phyloP scores from a whole-genome alignment of 2,888 invertebrate genomes.

The Salticus scenicus region DNA sequence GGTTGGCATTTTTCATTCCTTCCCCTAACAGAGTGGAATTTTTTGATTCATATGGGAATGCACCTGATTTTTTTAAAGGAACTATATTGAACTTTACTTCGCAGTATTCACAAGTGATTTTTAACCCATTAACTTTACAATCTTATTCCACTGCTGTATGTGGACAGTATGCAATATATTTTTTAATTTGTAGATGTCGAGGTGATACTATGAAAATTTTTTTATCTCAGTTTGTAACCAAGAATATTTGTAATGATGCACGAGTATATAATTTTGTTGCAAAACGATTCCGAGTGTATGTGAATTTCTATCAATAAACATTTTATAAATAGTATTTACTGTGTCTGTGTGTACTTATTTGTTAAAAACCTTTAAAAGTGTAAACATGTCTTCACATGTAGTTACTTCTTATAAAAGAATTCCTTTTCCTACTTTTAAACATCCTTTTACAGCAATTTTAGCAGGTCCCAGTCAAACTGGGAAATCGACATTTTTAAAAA shows the following conservation, averaged over 20 bases:
- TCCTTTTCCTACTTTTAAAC: neutral
- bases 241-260: neutral
- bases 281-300: neutral
- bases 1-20: neutral
- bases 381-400: too few relatives aligned
- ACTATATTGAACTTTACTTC: neutral
- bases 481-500: neutral
- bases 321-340: too few relatives aligned
- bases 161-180: conserved; percentile 7
- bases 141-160: neutral
- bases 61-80: neutral
- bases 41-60: neutral
- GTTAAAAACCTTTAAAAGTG: neutral
- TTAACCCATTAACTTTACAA: neutral
- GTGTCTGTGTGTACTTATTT: neutral
- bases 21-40: too few relatives aligned
- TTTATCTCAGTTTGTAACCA: neutral
- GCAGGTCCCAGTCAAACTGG: conserved; percentile 15
- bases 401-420: neutral
- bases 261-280: conserved; percentile 4
- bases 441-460: conserved; percentile 10
- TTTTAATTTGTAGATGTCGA: neutral
- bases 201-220: neutral
- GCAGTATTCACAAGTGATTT: neutral
- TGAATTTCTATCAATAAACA: conserved; percentile 8